Evolutionary conservation across 2,888 invertebrate genomes (phyloP).

Genomic region (Drosophila birchii): DNA sequence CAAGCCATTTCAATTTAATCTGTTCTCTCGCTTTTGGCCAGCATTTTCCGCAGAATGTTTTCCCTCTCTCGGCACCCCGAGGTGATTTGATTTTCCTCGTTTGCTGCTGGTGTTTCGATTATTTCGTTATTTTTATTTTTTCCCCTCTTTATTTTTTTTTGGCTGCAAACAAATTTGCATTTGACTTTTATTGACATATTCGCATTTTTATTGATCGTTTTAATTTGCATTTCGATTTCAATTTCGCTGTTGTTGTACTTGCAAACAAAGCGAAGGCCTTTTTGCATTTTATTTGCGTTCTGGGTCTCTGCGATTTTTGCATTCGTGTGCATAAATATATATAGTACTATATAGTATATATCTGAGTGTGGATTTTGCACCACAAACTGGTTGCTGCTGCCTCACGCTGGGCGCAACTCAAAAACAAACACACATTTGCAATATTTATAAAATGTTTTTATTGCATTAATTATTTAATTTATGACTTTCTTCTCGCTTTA

Average conservation of each 20-base stretch:
- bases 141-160: constrained; percentile 37
- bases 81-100: constrained; percentile 25
- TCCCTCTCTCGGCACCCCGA: constrained; percentile 21
- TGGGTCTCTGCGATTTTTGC: constrained; percentile 35
- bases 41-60: constrained; percentile 22
- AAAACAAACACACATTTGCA: constrained; percentile 61
- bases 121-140: constrained; percentile 39
- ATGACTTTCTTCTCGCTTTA: constrained; percentile 73
- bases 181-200: constrained; percentile 80
- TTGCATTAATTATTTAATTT: constrained; percentile 78
- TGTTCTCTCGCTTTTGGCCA: not conserved
- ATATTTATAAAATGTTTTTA: constrained; percentile 70
- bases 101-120: constrained; percentile 11
- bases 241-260: constrained; percentile 56
- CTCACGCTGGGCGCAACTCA: constrained; percentile 57
- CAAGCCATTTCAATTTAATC: constrained; percentile 14
- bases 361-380: constrained; percentile 25
- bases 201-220: constrained; percentile 79
- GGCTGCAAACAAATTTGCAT: constrained; percentile 71
- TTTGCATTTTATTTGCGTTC: constrained; percentile 53
- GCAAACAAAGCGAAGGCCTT: constrained; percentile 58
- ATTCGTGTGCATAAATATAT: constrained; percentile 33
- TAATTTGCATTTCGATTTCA: constrained; percentile 74
- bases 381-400: constrained; percentile 66
- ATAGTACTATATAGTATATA: constrained; percentile 10